Percentiles rank a stretch among this genome's conserved stretches.
Evolutionary conservation across 2,113 vertebrate genomes (phyloP).

Genomic region (Dissostichus mawsoni): DNA sequence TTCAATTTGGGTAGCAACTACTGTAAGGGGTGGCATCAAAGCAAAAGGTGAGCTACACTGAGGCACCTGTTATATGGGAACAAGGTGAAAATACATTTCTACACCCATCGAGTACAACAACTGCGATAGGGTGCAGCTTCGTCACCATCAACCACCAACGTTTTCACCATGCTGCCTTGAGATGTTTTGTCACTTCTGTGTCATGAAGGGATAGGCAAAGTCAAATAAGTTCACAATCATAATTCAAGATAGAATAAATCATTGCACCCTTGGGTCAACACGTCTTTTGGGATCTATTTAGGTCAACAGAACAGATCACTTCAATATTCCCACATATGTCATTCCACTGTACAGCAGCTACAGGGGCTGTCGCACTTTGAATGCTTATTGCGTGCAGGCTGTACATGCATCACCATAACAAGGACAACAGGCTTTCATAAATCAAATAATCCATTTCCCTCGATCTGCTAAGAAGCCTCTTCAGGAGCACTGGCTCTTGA

Average conservation of each 20-base stretch:
- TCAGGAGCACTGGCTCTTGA: conserved; percentile 7
- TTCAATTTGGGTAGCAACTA: not conserved
- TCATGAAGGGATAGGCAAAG: not conserved
- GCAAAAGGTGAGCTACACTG: conserved; percentile 12
- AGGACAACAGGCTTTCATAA: conserved; percentile 19
- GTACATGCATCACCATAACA: conserved; percentile 10
- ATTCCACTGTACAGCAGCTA: not conserved
- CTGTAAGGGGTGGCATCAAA: conserved; percentile 1
- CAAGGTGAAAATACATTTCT: conserved; percentile 12
- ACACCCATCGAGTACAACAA: not conserved
- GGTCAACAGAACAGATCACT: too few relatives aligned
- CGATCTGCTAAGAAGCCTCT: conserved; percentile 37
- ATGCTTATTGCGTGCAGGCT: not conserved
- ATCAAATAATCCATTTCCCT: conserved; percentile 29
- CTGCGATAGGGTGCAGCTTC: not conserved
- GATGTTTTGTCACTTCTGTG: too few relatives aligned
- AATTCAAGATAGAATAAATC: not conserved
- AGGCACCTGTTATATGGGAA: conserved; percentile 48
- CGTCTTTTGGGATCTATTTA: too few relatives aligned
- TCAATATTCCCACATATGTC: not conserved
- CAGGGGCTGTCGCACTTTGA: not conserved
- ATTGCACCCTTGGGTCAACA: not conserved
- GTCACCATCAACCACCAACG: not conserved
- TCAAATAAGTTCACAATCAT: not conserved
- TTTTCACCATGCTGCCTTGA: not conserved